Percentiles rank a stretch among this genome's conserved stretches.
phyloP scores from a whole-genome alignment of 2,113 vertebrate species.

The Oncorhynchus kisutch region DNA sequence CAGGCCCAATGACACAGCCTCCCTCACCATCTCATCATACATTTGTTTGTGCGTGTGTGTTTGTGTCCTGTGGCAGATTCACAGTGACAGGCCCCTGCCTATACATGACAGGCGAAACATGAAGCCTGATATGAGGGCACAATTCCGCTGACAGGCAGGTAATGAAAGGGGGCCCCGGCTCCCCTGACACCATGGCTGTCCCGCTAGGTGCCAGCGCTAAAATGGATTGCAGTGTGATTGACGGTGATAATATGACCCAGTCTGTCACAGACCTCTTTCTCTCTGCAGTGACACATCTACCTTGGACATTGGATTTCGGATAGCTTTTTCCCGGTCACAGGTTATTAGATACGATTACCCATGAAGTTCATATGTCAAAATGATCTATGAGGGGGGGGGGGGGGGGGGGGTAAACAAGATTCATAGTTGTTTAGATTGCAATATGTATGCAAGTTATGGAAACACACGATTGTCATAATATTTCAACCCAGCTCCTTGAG shows the following conservation, averaged over 20 bases:
- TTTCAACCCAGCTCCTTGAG: no score
- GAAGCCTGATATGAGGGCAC: conserved; percentile 35
- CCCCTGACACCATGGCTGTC: conserved; percentile 15
- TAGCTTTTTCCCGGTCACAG: no score
- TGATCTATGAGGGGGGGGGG: no score
- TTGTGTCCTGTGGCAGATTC: conserved; percentile 53
- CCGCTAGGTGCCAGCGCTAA: conserved; percentile 7
- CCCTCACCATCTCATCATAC: no score
- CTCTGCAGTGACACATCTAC: conserved; percentile 11
- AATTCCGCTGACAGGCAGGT: conserved; percentile 53
- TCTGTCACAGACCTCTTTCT: conserved; percentile 24
- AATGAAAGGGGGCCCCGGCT: conserved; percentile 52
- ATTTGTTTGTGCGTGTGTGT: conserved; percentile 2
- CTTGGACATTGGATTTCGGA: no score
- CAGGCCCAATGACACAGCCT: no score
- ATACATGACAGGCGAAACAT: conserved; percentile 59
- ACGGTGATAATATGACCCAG: conserved; percentile 51
- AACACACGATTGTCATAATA: no score
- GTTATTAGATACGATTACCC: no score
- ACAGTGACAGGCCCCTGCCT: conserved; percentile 38
- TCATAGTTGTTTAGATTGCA: no score
- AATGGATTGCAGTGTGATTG: conserved; percentile 38
- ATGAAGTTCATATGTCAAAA: no score
- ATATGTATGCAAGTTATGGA: no score
- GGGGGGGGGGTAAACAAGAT: no score